Percentiles rank a stretch among this genome's conserved stretches.
phyloP scores from a whole-genome alignment of 2,797 vertebrate species.

The Pelochelys cantorii region DNA sequence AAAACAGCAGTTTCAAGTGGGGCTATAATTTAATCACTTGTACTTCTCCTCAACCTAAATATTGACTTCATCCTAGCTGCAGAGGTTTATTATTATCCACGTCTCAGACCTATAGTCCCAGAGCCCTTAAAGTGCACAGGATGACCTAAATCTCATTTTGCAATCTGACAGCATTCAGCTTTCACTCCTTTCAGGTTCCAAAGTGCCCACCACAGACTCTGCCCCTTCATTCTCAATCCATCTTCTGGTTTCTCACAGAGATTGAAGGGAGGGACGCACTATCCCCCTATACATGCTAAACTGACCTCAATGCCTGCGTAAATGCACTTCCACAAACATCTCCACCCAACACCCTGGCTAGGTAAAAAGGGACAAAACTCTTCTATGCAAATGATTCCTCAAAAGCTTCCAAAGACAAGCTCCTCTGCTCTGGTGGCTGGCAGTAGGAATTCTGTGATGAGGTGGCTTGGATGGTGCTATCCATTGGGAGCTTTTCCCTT shows the following conservation, averaged over 20 bases:
- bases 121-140: neutral
- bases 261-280: neutral
- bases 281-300: neutral
- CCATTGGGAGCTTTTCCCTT: neutral
- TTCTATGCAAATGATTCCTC: neutral
- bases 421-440: neutral
- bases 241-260: accelerated
- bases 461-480: neutral
- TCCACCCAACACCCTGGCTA: neutral
- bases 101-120: neutral
- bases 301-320: neutral
- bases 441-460: neutral
- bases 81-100: neutral
- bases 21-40: neutral
- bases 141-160: neutral
- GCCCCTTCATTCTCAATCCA: neutral
- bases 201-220: neutral
- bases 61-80: neutral
- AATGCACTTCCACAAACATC: neutral
- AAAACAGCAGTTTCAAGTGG: neutral
- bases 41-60: neutral
- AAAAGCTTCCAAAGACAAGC: slow-evolving; percentile 13
- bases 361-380: neutral
- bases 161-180: slow-evolving; percentile 14
- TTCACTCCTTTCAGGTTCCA: neutral